Percentiles rank a stretch among this genome's conserved stretches.
These are phyloP conservation scores for Nezara viridula DNA, from an alignment of 2,888 invertebrate species.

Conservation along the genomic window DNA sequence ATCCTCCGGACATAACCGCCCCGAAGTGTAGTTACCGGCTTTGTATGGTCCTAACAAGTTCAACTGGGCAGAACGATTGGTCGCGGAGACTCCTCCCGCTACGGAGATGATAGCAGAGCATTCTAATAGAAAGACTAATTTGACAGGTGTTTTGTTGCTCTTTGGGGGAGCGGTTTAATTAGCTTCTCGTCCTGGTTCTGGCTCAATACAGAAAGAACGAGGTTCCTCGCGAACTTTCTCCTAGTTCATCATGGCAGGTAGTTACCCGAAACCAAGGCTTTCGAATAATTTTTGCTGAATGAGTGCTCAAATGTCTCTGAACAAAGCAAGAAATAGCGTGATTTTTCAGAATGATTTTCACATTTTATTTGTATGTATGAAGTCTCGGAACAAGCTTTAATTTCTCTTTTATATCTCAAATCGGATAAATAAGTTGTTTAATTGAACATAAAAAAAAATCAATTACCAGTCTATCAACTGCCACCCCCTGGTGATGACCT, in stretches of 20 bases:
- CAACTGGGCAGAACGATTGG: background rate
- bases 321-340: background rate
- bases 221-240: background rate
- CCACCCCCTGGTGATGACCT: too few relatives aligned
- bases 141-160: constrained; percentile 36
- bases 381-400: too few relatives aligned
- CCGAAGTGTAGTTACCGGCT: background rate
- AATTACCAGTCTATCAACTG: too few relatives aligned
- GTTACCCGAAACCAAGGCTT: background rate
- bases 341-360: background rate
- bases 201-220: background rate
- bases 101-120: background rate
- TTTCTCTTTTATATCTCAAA: too few relatives aligned
- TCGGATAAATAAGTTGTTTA: too few relatives aligned
- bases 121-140: constrained; percentile 38
- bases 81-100: background rate
- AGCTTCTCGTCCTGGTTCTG: background rate
- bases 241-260: background rate
- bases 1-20: background rate
- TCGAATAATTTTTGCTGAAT: background rate
- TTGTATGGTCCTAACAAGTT: background rate
- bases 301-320: background rate
- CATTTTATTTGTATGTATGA: background rate
- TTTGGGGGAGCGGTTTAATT: background rate
- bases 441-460: too few relatives aligned